phyloP scores from a whole-genome alignment of 2,113 vertebrate genomes.

The Scomber colias region DNA sequence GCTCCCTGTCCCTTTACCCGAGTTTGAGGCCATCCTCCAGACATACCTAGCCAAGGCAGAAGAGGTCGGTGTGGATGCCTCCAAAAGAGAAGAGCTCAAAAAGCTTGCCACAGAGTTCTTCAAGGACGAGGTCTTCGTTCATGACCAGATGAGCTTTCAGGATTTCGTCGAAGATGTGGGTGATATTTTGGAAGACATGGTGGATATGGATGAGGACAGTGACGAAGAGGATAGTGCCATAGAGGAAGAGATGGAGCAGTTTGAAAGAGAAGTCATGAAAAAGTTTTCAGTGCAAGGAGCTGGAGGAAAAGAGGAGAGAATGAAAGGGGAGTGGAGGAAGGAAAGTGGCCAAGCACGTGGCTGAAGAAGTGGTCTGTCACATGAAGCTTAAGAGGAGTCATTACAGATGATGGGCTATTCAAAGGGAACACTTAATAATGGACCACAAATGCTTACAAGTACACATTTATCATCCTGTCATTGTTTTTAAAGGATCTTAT shows the following conservation, averaged over 20 bases:
- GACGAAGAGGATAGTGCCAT: constrained; percentile 51
- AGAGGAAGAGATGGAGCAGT: constrained; percentile 88
- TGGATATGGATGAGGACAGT: constrained; percentile 68
- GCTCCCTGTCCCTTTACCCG: constrained; percentile 80
- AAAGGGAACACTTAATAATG: constrained; percentile 61
- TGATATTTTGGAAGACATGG: constrained; percentile 93
- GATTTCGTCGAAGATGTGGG: constrained; percentile 90
- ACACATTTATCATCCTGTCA: constrained; percentile 33
- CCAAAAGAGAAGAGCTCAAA: constrained; percentile 74
- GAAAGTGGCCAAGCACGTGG: constrained; percentile 65
- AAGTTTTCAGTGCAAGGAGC: constrained; percentile 67
- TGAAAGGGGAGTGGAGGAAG: constrained; percentile 62
- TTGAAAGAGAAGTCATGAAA: constrained; percentile 84
- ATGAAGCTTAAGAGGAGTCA: constrained; percentile 11
- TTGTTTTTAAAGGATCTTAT: constrained; percentile 13
- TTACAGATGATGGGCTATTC: constrained; percentile 43
- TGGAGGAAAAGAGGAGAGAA: constrained; percentile 41
- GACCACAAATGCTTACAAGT: constrained; percentile 46
- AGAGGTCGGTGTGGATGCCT: constrained; percentile 56
- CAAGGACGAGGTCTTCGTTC: constrained; percentile 85
- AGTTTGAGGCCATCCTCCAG: constrained; percentile 86
- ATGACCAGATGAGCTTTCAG: constrained; percentile 87
- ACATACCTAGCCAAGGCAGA: constrained; percentile 82
- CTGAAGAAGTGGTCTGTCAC: constrained; percentile 50
- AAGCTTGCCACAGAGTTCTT: constrained; percentile 82